Evolutionary conservation across 53 echinoderm and acorn worm species (phyloP), one percentile per base, ranked within the genome.

Genomic region (Holothuria scabra): DNA sequence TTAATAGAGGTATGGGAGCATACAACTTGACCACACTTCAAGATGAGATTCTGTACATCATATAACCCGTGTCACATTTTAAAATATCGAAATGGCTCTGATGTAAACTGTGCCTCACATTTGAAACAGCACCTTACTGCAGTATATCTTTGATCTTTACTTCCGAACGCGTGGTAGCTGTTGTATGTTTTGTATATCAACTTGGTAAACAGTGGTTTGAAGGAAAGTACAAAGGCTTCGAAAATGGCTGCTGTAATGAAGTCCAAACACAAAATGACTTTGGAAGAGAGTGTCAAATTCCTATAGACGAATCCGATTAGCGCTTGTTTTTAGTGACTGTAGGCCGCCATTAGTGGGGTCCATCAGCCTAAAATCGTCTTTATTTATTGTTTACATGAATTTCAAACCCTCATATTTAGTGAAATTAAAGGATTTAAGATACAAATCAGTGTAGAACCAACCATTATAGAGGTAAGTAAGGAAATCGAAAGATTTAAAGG

Each of bases 221-320:
- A 87, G 58, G 71, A 85, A 89, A 18, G 89, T 89, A 85, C 89
- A 89, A 59, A 85, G 79, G 65, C 76, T 74, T 19, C 59, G 79
- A 28, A 89, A 70, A 19, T 57, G 59, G 26, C 20, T 31, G 67
- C 66, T 46, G 63, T 89, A 89, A 26, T 85, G 80, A 34, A 85
- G 57, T 69, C 89, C 80, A 30, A 89, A 79, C 20, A 89, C 80
- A 79, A 76, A 89, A 67, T 89, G 89, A 48, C 78, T 60, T 41
- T 89, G 85, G 61, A 85, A 89, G 56, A 89, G 85, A 49, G 60
- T 48, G 67, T 89, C 85, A 56, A 79, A 60, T 75, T n/a, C n/a
- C n/a, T n/a, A n/a, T n/a, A n/a, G n/a, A n/a, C n/a, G n/a, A n/a
- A n/a, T n/a, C n/a, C n/a, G n/a, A n/a, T n/a, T n/a, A n/a, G n/a